Conservation (phyloP, 2,797 vertebrate genomes). For the Gephyroberyx darwinii region DNA sequence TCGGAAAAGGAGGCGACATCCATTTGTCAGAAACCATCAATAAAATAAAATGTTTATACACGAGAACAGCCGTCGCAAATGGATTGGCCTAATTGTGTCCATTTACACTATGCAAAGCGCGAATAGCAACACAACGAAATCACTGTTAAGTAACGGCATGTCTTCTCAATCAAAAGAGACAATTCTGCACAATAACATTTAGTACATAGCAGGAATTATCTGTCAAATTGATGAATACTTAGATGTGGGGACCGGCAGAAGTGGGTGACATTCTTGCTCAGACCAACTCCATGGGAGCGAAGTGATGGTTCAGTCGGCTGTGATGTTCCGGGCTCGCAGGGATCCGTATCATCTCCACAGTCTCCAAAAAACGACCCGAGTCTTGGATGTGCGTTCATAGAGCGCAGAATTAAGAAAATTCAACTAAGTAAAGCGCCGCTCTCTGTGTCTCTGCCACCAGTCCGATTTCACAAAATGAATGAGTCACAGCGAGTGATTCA, state of each 20-base stretch:
- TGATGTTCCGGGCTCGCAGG: slow-evolving; percentile 54
- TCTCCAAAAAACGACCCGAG: slow-evolving; percentile 28
- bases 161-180: slow-evolving; percentile 16
- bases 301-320: slow-evolving; percentile 51
- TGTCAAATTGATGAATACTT: slow-evolving; percentile 40
- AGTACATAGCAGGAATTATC: not conserved
- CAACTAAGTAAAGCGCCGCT: slow-evolving; percentile 70
- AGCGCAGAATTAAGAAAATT: slow-evolving; percentile 29
- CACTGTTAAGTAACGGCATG: slow-evolving; percentile 27
- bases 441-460: slow-evolving; percentile 57
- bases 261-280: slow-evolving; percentile 71
- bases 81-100: slow-evolving; percentile 50
- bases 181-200: not conserved
- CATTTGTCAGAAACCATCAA: slow-evolving; percentile 54
- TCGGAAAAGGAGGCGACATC: slow-evolving; percentile 41
- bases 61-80: slow-evolving; percentile 20
- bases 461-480: slow-evolving; percentile 73
- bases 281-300: slow-evolving; percentile 75
- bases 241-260: slow-evolving; percentile 67
- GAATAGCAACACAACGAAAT: slow-evolving; percentile 33
- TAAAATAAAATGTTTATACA: slow-evolving; percentile 6
- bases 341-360: slow-evolving; percentile 66
- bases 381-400: slow-evolving; percentile 38
- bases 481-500: slow-evolving; percentile 77
- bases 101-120: slow-evolving; percentile 46